Percentiles rank a stretch among this genome's conserved stretches.
phyloP scores from a whole-genome alignment of 2,113 vertebrate genomes.

The Vanacampus margaritifer region DNA sequence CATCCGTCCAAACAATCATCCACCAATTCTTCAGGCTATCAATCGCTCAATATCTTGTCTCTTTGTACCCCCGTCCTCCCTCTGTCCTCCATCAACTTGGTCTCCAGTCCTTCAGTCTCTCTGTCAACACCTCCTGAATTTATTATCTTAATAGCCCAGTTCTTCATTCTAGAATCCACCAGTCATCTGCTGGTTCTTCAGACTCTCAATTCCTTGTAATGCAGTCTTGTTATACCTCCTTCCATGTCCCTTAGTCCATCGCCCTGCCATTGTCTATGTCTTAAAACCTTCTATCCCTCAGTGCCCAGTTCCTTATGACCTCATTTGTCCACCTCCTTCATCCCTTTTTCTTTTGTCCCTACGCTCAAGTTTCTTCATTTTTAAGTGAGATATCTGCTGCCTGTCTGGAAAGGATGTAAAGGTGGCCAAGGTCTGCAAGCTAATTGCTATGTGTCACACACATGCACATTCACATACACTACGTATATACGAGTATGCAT shows the following conservation, averaged over 20 bases:
- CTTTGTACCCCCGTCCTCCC: constrained; percentile 7
- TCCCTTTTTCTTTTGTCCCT: not conserved
- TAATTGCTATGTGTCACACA: constrained; percentile 53
- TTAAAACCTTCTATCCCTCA: too few relatives aligned
- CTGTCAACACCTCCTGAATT: not conserved
- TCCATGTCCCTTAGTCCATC: too few relatives aligned
- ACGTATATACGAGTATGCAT: too few relatives aligned
- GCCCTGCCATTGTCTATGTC: too few relatives aligned
- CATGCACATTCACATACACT: too few relatives aligned
- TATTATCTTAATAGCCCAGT: too few relatives aligned
- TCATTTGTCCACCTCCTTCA: not conserved
- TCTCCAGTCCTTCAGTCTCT: not conserved
- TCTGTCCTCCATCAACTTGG: not conserved
- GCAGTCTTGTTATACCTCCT: too few relatives aligned
- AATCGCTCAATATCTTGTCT: not conserved
- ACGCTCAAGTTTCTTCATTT: constrained; percentile 50
- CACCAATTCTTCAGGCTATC: constrained; percentile 17
- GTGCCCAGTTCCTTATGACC: too few relatives aligned
- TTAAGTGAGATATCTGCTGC: constrained; percentile 66
- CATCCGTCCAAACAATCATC: not conserved
- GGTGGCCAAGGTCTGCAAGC: constrained; percentile 48
- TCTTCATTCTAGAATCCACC: too few relatives aligned
- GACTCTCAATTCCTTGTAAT: not conserved
- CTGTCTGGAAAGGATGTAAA: constrained; percentile 60
- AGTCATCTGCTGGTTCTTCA: not conserved